phyloP scores from a whole-genome alignment of 2,888 invertebrate species.

The Dastarcus helophoroides region DNA sequence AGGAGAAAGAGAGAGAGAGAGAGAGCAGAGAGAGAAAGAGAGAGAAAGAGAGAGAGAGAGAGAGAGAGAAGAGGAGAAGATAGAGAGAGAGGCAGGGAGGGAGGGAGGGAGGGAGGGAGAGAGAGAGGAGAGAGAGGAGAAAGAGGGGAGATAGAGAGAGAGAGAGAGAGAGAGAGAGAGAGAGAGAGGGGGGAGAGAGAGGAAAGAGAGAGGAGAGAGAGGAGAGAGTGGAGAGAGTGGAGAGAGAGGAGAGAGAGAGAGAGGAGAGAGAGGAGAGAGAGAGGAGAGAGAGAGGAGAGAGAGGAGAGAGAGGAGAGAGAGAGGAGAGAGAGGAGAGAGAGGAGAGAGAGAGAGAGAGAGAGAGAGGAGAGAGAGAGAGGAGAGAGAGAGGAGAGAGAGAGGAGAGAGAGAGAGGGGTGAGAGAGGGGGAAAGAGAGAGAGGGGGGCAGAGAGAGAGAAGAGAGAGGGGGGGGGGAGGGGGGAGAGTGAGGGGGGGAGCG shows the following conservation, averaged over 20 bases:
- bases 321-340: constrained; percentile 4
- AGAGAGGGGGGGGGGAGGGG: constrained; percentile 25
- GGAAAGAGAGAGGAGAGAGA: constrained; percentile 6
- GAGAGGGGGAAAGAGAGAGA: constrained; percentile 12
- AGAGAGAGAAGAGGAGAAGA: constrained; percentile 4
- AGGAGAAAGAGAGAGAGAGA: no score
- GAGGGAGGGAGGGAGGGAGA: constrained; percentile 3
- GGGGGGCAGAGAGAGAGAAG: constrained; percentile 20
- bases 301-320: constrained; percentile 11
- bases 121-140: constrained; percentile 1
- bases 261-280: constrained; percentile 1
- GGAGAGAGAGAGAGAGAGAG: constrained; percentile 1
- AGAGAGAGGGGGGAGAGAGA: constrained; percentile 5
- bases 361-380: constrained; percentile 3
- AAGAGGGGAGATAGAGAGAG: no score
- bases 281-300: constrained; percentile 18
- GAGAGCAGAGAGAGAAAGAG: constrained; percentile 1
- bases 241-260: constrained; percentile 3
- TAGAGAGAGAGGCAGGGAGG: no score
- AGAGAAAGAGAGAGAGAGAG: neutral
- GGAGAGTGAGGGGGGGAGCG: constrained; percentile 11
- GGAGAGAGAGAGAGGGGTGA: constrained; percentile 6
- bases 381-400: constrained; percentile 6
- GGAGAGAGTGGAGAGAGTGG: no score
- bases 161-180: no score